phyloP scores from a whole-genome alignment of 2,113 vertebrate species.

The Plectropomus leopardus region DNA sequence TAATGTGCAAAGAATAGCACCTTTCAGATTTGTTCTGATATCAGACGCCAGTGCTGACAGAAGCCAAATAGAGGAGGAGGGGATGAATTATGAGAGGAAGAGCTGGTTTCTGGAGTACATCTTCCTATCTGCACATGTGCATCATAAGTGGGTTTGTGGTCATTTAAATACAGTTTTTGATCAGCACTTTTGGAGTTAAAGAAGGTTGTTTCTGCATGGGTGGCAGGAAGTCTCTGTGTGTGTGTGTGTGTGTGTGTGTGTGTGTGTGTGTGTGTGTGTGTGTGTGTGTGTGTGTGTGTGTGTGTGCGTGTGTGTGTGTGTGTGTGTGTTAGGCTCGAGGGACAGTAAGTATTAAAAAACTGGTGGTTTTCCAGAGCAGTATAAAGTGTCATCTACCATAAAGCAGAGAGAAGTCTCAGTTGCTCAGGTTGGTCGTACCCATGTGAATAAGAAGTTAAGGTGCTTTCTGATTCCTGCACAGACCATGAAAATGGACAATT shows the following conservation, averaged over 20 bases:
- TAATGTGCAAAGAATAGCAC: slow-evolving; percentile 46
- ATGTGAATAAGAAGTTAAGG: slow-evolving; percentile 32
- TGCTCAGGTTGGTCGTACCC: slow-evolving; percentile 14
- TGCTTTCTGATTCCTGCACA: slow-evolving; percentile 27
- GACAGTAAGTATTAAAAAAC: slow-evolving; percentile 22
- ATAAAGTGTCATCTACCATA: slow-evolving; percentile 30
- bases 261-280: not conserved
- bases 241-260: not conserved
- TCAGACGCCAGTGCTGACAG: slow-evolving; percentile 44
- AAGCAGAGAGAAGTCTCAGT: slow-evolving; percentile 36
- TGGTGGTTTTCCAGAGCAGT: not conserved
- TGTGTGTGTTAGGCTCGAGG: slow-evolving; percentile 11
- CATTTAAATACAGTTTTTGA: slow-evolving; percentile 35
- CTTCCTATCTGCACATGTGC: slow-evolving; percentile 15
- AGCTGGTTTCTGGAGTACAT: not conserved
- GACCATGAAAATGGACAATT: slow-evolving; percentile 65
- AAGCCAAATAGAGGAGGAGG: slow-evolving; percentile 7
- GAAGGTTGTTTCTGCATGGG: slow-evolving; percentile 10
- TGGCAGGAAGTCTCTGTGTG: not conserved
- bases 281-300: not conserved
- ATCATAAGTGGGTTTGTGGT: not conserved
- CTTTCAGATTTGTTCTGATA: slow-evolving; percentile 57
- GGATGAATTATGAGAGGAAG: slow-evolving; percentile 26
- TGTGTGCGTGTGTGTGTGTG: not conserved
- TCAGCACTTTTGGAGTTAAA: slow-evolving; percentile 31